Base-by-base conservation (phyloP, 1,140 invertebrate genomes). In the Sycobia sp. region DNA sequence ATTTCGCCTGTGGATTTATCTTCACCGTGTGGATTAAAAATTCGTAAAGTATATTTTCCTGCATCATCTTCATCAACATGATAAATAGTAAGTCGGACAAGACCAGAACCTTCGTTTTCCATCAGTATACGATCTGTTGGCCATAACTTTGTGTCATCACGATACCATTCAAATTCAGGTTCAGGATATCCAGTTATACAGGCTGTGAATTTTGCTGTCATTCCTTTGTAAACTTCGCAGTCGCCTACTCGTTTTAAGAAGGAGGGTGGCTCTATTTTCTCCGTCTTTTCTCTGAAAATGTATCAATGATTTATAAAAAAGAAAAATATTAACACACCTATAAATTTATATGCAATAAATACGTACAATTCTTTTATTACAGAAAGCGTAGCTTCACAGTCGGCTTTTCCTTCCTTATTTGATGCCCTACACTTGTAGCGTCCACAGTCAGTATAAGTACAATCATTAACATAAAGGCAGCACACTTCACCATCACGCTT, bases 171-270 rank as follows among this genome's bases (percentile, higher is more conserved):
- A 49, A 89, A 91, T 47, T 92, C 91, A 0, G 94, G 94, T 49
- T 94, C 91, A 0, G 94, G 94, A 63, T 84, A 87, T 36, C 94
- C 94, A 14, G 88, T 88, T 29, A 90, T 87, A 74, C 93, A 95
- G 29, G 93, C 94, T 14, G 93, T 96, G 75, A 96, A 96, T 77
- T 94, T 95, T 18, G 91, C 93, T 16, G 89, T 89, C 89, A 95
- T 94, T 9, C 92, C 91, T 70, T 90, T 88, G 75, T 91, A 92
- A 18, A 94, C 85, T 78, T 96, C 93, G 27, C 90, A 90, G 76
- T 95, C 93, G 0, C 92, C 93, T 62, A 96, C 91, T 69, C 88
- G 90, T 81, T 96, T 96, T 58, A 96, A 78, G 85, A 96, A 96
- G 3, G 88, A 86, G 18, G 94, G 93, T 1, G 92, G 85, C 75